Conservation (phyloP, 1,140 invertebrate genomes). For the Trichomalopsis sarcophagae region DNA sequence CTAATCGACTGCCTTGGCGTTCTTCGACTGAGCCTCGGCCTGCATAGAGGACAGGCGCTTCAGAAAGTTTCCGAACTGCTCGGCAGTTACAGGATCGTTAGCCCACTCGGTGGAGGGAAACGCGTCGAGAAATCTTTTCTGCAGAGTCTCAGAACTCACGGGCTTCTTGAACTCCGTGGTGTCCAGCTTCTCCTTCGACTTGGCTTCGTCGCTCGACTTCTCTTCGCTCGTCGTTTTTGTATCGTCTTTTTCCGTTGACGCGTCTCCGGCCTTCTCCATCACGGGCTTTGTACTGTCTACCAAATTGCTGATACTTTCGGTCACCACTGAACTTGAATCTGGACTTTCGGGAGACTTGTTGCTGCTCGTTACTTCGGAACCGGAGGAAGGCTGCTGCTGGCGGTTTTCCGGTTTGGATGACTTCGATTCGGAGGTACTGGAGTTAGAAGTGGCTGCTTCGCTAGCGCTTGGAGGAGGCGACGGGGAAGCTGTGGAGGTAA, state of each 20-base stretch:
- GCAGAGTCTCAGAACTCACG: slow-evolving; percentile 55
- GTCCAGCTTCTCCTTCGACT: slow-evolving; percentile 44
- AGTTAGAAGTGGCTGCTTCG: slow-evolving; percentile 22
- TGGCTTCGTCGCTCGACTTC: slow-evolving; percentile 30
- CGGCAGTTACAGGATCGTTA: slow-evolving; percentile 59
- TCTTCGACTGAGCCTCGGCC: slow-evolving; percentile 51
- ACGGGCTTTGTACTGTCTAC: slow-evolving; percentile 44
- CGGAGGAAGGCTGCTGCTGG: slow-evolving; percentile 25
- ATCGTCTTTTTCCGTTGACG: background rate
- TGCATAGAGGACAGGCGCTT: slow-evolving; percentile 61
- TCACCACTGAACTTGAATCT: slow-evolving; percentile 66
- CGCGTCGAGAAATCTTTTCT: slow-evolving; percentile 61
- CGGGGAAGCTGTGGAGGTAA: slow-evolving; percentile 67
- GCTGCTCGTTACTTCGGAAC: slow-evolving; percentile 56
- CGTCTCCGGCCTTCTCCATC: background rate
- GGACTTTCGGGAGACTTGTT: slow-evolving; percentile 66
- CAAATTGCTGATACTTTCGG: slow-evolving; percentile 24
- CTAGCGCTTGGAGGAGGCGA: slow-evolving; percentile 60
- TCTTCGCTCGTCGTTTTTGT: slow-evolving; percentile 11
- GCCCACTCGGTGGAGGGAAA: slow-evolving; percentile 67
- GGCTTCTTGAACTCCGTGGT: slow-evolving; percentile 25
- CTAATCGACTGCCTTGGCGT: slow-evolving; percentile 5
- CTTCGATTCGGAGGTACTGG: slow-evolving; percentile 41
- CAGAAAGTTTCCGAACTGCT: slow-evolving; percentile 64
- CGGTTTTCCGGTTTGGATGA: slow-evolving; percentile 16